Evolutionary conservation across 2,797 vertebrate species (phyloP), one percentile per base, ranked within the genome.

Genomic region (Gymnothorax reevesii): DNA sequence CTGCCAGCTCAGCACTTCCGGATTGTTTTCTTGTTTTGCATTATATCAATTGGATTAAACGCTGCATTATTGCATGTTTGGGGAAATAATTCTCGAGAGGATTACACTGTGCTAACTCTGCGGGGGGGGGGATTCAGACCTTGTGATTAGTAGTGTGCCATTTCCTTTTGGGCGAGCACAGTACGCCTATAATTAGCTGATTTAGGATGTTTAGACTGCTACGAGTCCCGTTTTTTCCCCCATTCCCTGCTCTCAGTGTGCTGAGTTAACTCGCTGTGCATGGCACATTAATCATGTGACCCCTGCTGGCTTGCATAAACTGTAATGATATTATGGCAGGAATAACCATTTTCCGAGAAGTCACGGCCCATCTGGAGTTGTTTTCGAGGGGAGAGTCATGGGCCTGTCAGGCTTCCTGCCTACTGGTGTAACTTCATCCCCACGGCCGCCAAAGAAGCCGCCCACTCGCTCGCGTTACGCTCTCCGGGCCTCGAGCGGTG

Each of bases 281-380:
- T 13, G 17, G 25, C 22, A 57, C 42, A n/a, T n/a, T 1, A 52
- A 57, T 60, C 79, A 82, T 86, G 13, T 86, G 60, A 33, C 57
- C 66, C 12, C 15, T 54, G 33, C 20, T 22, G 79, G 82, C 80
- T 57, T 83, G 82, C 66, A 87, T 83, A 83, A 73, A 49, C 64
- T 60, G 22, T 75, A 83, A 83, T 87, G 9, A 83, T 83, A 86
- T 27, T 57, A 55, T n/a, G 33, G 25, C 83, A 64, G 33, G 22
- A 87, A 83, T 75, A 83, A 83, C 73, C 80, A n/a, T 64, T 82
- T 79, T 60, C 57, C 59, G n/a, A 64, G 59, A 55, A 60, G 49
- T 25, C 49, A 12, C 9, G 13, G 62, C 62, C 79, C 69, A 80
- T 83, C 79, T 57, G n/a, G 49, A 27, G 79, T 66, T 84, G 84